These are phyloP conservation scores for Dicyrtomina minuta DNA, from an alignment of 2,888 invertebrate species.

Conservation along the genomic window DNA sequence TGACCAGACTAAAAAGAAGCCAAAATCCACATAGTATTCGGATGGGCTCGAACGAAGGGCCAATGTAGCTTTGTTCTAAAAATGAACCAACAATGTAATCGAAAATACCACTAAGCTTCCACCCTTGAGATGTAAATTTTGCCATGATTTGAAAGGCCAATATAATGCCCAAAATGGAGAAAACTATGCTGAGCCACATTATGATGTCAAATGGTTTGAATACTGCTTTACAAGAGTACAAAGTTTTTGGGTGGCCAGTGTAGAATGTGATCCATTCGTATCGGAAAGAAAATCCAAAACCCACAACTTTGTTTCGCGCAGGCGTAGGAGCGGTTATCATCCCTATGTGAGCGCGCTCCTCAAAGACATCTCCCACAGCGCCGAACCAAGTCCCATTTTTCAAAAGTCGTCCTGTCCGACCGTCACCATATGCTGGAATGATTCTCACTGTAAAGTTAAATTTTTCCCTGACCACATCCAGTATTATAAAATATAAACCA, in stretches of 20 bases:
- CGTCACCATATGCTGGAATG: conserved; percentile 45
- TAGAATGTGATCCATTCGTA: conserved; percentile 47
- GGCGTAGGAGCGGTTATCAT: conserved; percentile 40
- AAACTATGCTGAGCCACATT: too few species aligned
- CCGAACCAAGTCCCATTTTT: conserved; percentile 44
- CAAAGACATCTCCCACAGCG: conserved; percentile 41
- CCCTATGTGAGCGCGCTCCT: conserved; percentile 40
- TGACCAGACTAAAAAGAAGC: conserved; percentile 41
- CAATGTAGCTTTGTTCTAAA: neutral
- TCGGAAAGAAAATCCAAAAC: conserved; percentile 39
- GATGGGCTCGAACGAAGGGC: neutral
- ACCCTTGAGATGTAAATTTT: too few species aligned
- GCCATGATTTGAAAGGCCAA: too few species aligned
- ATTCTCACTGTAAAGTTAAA: conserved; percentile 39
- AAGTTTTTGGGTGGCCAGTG: conserved; percentile 37
- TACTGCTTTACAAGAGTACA: conserved; percentile 20
- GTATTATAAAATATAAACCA: conserved; percentile 42
- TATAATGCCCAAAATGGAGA: too few species aligned
- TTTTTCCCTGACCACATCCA: conserved; percentile 34
- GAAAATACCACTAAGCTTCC: too few species aligned
- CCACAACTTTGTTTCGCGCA: conserved; percentile 32
- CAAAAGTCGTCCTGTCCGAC: conserved; percentile 36
- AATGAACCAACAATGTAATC: conserved; percentile 1
- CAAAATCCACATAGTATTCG: conserved; percentile 30
- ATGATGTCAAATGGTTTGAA: too few species aligned